Evolutionary conservation across 2,797 vertebrate genomes (phyloP).

Genomic region (Cheirogaleus major): DNA sequence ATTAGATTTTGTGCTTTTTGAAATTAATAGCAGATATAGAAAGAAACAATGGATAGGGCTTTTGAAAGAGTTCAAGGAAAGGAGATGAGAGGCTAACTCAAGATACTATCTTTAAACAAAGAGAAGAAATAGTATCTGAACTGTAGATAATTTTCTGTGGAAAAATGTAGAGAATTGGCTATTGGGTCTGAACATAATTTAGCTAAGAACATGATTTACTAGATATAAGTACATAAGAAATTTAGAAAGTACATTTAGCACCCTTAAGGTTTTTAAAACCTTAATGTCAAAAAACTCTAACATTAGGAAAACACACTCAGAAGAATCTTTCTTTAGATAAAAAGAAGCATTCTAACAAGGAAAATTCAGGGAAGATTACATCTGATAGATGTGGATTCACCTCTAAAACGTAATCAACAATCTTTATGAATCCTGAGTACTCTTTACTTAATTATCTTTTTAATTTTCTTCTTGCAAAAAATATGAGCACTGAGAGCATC

Average conservation of each 20-base stretch:
- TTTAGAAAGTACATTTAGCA: neutral
- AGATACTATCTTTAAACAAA: neutral
- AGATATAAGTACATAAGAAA: neutral
- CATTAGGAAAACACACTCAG: neutral
- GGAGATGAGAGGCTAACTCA: neutral
- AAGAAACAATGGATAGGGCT: neutral
- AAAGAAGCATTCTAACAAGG: neutral
- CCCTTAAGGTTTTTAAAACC: neutral
- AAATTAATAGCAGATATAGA: neutral
- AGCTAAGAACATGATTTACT: neutral
- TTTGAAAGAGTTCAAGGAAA: neutral
- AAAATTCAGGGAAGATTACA: neutral
- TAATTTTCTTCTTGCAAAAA: slow-evolving; percentile 47
- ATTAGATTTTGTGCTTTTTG: neutral
- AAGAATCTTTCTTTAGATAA: neutral
- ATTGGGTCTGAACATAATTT: neutral
- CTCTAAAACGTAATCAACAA: neutral
- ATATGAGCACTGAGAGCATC: slow-evolving; percentile 39
- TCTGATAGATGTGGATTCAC: neutral
- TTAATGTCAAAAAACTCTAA: neutral
- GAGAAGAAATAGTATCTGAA: neutral
- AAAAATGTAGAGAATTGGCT: neutral
- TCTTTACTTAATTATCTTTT: slow-evolving; percentile 41
- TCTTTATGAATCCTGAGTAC: neutral
- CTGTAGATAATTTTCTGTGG: neutral